These are phyloP conservation scores for Epirrita christyi DNA, from an alignment of 2,888 invertebrate species.

Conservation along the genomic window DNA sequence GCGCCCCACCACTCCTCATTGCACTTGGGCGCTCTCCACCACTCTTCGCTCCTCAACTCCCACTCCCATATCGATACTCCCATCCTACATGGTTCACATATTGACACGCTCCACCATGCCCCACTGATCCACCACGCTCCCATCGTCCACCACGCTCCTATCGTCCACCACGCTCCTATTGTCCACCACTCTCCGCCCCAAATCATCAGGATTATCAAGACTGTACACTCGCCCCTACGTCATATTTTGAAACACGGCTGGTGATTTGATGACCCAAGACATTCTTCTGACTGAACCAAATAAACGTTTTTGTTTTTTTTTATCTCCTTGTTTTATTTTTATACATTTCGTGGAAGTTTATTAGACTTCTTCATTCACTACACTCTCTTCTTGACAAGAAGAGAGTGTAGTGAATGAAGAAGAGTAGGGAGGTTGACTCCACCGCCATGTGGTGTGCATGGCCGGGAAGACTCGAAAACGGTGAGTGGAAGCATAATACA, in stretches of 20 bases:
- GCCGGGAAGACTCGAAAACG: too few species aligned
- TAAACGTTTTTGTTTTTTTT: slow-evolving; percentile 22
- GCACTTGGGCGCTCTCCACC: too few species aligned
- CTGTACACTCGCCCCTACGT: slow-evolving; percentile 18
- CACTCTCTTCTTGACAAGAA: too few species aligned
- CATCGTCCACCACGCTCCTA: slow-evolving; percentile 24
- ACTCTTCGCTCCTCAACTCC: too few species aligned
- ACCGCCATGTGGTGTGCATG: too few species aligned
- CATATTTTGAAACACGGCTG: slow-evolving; percentile 31
- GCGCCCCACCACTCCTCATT: slow-evolving; percentile 29
- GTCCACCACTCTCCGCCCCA: slow-evolving; percentile 28
- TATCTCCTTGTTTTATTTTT: slow-evolving; percentile 19
- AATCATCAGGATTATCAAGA: slow-evolving; percentile 40
- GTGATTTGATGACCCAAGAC: slow-evolving; percentile 23
- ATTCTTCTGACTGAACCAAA: slow-evolving; percentile 24
- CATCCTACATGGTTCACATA: slow-evolving; percentile 1
- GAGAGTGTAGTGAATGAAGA: too few species aligned
- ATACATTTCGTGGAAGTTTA: too few species aligned
- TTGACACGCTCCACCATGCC: slow-evolving; percentile 31
- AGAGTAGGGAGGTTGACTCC: too few species aligned
- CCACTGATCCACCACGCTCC: slow-evolving; percentile 24
- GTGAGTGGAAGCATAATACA: too few species aligned
- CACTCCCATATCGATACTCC: slow-evolving; percentile 18
- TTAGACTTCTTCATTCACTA: too few species aligned
- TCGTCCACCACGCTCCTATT: slow-evolving; percentile 26